Conservation (phyloP, 2,888 invertebrate species). For the Deroplatys truncata region DNA sequence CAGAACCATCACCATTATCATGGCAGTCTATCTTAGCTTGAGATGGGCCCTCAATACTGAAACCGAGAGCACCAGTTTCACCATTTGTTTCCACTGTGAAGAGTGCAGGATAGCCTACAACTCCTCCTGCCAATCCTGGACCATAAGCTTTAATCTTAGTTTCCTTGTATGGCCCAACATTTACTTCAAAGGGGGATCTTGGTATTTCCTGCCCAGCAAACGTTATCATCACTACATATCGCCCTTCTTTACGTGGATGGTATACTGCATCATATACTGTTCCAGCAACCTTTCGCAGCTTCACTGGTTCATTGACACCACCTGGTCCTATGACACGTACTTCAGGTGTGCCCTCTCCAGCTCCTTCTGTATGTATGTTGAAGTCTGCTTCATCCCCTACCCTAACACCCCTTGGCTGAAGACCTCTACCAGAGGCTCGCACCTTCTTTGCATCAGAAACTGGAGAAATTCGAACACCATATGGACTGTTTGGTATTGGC, state of each 20-base stretch:
- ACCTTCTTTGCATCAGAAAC: conserved; percentile 75
- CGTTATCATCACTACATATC: conserved; percentile 73
- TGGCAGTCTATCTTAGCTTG: conserved; percentile 82
- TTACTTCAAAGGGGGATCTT: conserved; percentile 77
- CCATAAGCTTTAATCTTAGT: conserved; percentile 79
- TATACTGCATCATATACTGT: conserved; percentile 70
- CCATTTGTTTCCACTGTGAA: conserved; percentile 90
- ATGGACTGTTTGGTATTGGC: conserved; percentile 78
- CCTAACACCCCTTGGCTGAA: conserved; percentile 74
- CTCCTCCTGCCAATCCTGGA: conserved; percentile 76
- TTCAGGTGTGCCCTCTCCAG: conserved; percentile 73
- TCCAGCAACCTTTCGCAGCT: conserved; percentile 56
- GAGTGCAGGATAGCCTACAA: conserved; percentile 77
- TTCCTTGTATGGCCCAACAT: conserved; percentile 75
- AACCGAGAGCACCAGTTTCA: conserved; percentile 78
- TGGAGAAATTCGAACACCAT: conserved; percentile 71
- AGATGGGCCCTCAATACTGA: conserved; percentile 79
- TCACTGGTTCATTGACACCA: conserved; percentile 64
- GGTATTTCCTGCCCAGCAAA: conserved; percentile 76
- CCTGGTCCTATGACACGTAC: conserved; percentile 67
- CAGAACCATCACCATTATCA: conserved; percentile 84
- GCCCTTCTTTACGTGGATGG: conserved; percentile 69
- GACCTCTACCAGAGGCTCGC: conserved; percentile 75
- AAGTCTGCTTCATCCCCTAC: conserved; percentile 80
- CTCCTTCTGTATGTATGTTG: conserved; percentile 73